Evolutionary conservation across 2,113 vertebrate genomes (phyloP), one percentile per base, ranked within the genome.

Genomic region (Albula goreensis): DNA sequence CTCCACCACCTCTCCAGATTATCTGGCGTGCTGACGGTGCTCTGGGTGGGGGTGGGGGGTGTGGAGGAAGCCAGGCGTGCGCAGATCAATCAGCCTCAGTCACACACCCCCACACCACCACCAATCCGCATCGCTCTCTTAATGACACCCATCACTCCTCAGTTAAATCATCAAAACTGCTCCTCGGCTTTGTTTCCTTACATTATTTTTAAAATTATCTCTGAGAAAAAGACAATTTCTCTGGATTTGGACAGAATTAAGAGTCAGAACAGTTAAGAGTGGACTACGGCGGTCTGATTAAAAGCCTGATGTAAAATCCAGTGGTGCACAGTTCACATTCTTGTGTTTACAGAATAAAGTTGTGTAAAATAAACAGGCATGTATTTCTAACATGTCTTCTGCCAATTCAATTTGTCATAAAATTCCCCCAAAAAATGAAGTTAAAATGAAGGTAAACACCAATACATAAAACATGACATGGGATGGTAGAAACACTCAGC

Each of bases 1-100:
- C 89, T 92, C 84, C 91, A 82, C 82, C 85, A 92, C 87, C 90
- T 92, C 87, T 89, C 51, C 74, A 83, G 92, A 92, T 92, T 91
- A 91, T 93, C 90, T 88, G 87, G 80, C 56, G 83, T 80, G 57
- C 41, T 56, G 51, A 4, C 6, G 1, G n/a, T 22, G n/a, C 63
- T 70, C 63, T 0, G 22, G 63, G 31, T 41, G 19, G 22, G 60
- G 17, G 12, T 0, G 17, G 19, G 22, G 25, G 22, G n/a, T 31
- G 70, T 10, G 63, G 63, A 22, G 63, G 12, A 63, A 63, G 17
- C 17, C 60, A 63, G 60, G 12, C 60, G 53, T 12, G 53, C 12
- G 53, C 60, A 22, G 60, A 19, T 66, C 60, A 66, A 66, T 66
- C 60, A 22, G 60, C 19, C 17, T 22, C 60, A 19, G 31, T 66